A percentile compares a stretch with the other conserved stretches of the same genome.
These are phyloP conservation scores for Stegophylla sp. DNA, from an alignment of 2,888 invertebrate genomes.

Conservation along the genomic window DNA sequence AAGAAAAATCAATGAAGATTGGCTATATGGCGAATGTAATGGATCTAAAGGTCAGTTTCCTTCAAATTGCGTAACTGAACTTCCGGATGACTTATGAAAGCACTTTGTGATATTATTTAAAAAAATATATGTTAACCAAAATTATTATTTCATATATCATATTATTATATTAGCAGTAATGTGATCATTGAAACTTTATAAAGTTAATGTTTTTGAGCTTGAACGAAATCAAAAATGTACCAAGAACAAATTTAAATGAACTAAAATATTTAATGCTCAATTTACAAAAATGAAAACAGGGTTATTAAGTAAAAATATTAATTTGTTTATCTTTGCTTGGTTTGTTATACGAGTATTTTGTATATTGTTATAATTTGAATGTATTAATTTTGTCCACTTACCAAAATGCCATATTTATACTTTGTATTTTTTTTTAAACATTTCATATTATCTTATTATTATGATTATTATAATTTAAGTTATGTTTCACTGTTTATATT, in stretches of 20 bases:
- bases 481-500: constrained; percentile 29
- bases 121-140: constrained; percentile 39
- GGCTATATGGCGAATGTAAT: constrained; percentile 78
- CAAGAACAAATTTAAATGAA: constrained; percentile 27
- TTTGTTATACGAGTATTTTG: neutral
- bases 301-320: neutral
- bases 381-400: constrained; percentile 8
- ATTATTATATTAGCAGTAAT: constrained; percentile 15
- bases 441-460: constrained; percentile 5
- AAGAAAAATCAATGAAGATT: constrained; percentile 76
- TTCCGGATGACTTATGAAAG: constrained; percentile 53
- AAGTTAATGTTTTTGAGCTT: constrained; percentile 9
- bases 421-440: neutral
- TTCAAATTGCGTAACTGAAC: constrained; percentile 71
- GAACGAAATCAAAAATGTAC: constrained; percentile 29
- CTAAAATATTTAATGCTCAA: constrained; percentile 51
- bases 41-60: constrained; percentile 80
- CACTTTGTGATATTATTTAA: constrained; percentile 35
- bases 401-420: constrained; percentile 23
- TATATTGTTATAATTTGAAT: neutral
- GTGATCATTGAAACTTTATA: constrained; percentile 11
- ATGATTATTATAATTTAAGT: constrained; percentile 32
- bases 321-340: constrained; percentile 11
- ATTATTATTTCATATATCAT: neutral
- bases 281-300: constrained; percentile 29